These are phyloP conservation scores for Oceanodroma tethys DNA, from an alignment of 2,113 vertebrate genomes.

Conservation along the genomic window DNA sequence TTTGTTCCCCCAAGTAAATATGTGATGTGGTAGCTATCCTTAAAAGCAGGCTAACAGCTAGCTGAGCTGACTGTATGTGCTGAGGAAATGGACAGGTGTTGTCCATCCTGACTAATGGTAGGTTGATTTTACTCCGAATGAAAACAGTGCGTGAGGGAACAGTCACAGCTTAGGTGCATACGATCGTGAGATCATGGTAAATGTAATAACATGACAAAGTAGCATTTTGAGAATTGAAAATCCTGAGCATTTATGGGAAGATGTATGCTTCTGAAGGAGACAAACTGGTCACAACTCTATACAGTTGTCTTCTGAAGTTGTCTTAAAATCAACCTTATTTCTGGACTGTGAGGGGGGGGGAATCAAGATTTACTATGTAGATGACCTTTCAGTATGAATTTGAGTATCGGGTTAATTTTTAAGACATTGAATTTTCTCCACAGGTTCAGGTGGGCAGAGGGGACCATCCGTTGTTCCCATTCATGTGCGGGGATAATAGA, in stretches of 20 bases:
- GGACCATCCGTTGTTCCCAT: background rate
- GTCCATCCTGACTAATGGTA: background rate
- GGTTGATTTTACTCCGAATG: background rate
- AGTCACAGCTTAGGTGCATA: background rate
- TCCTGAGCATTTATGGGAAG: background rate
- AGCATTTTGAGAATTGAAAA: background rate
- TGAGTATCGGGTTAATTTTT: background rate
- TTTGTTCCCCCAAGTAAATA: background rate
- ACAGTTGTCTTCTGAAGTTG: background rate
- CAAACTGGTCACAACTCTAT: background rate
- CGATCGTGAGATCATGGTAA: background rate
- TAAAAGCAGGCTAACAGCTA: background rate
- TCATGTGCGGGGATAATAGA: background rate
- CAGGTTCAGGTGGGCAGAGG: background rate
- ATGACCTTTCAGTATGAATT: background rate
- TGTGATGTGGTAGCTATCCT: background rate
- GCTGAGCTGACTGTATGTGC: background rate
- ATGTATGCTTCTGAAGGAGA: background rate
- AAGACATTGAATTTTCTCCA: background rate
- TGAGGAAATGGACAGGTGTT: background rate
- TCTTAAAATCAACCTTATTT: background rate
- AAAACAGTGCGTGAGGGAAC: background rate
- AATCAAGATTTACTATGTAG: background rate
- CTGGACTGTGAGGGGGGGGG: fast-evolving
- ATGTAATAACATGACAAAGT: background rate